Base-by-base conservation (phyloP, 2,113 vertebrate genomes). In the Psettodes erumei region DNA sequence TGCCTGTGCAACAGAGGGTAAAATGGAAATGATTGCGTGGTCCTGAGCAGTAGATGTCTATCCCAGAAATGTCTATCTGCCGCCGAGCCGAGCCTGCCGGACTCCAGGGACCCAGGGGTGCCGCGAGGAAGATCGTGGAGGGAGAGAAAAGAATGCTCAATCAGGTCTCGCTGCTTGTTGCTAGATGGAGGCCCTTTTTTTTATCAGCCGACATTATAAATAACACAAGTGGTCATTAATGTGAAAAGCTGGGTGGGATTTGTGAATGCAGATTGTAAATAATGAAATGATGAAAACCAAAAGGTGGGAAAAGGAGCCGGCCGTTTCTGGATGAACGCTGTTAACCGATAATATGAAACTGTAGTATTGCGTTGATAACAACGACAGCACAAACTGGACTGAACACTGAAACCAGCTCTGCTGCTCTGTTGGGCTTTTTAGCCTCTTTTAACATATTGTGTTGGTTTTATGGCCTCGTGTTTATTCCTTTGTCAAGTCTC, bases 1-100 rank as follows among this genome's bases (percentile, higher is more conserved):
- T 70, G 77, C 71, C 81, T 84, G 86, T 88, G 92, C 93, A 93
- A 94, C 89, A 92, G 90, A 93, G 88, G 89, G 89, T 90, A 93
- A 94, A 94, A 93, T 94, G 90, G 90, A 94, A 94, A 95, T 93
- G 88, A 92, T 92, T 92, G 89, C 76, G 84, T 89, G 82, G 90
- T 88, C 88, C 90, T 88, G 88, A 90, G 89, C 92, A 84, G 86
- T 40, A 86, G 90, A 91, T 93, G 88, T 74, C 69, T 89, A 92
- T 93, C 89, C 87, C 73, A 85, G 75, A 91, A 91, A 92, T 91
- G 82, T 93, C 83, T 90, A 86, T 92, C 87, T 92, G 90, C 87
- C 66, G 68, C 84, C 82, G 79, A 90, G 83, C 82, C 18, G 56
- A 87, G 85, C 75, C 77, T 48, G 87, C 91, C 67, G 89, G 91